Conservation (phyloP, 2,888 invertebrate genomes). For the Creontiades dilutus region DNA sequence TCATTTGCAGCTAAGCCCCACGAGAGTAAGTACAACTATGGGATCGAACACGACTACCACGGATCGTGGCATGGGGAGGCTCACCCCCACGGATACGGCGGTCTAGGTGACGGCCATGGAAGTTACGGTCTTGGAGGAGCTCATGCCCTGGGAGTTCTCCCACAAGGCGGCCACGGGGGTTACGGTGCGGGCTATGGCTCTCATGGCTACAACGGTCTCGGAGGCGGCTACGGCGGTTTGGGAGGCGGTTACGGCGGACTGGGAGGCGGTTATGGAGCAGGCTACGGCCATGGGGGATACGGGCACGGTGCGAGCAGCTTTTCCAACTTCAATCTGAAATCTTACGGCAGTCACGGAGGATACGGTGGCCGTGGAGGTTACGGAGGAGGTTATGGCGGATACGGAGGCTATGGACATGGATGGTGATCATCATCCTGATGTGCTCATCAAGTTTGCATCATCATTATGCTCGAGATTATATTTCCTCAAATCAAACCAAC, state of each 20-base stretch:
- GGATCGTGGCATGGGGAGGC: slow-evolving; percentile 73
- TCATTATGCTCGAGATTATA: background rate
- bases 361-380: slow-evolving; percentile 70
- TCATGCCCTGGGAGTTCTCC: slow-evolving; percentile 71
- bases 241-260: slow-evolving; percentile 57
- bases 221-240: slow-evolving; percentile 70
- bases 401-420: slow-evolving; percentile 65
- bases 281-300: background rate
- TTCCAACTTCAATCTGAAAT: slow-evolving; percentile 6
- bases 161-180: slow-evolving; percentile 74
- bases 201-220: slow-evolving; percentile 71
- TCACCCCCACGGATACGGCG: slow-evolving; percentile 74
- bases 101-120: slow-evolving; percentile 73
- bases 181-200: slow-evolving; percentile 70
- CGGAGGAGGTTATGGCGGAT: background rate
- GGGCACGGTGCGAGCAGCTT: background rate
- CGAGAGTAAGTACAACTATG: slow-evolving; percentile 72
- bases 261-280: background rate
- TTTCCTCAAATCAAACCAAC: background rate
- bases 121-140: slow-evolving; percentile 71
- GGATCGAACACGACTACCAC: slow-evolving; percentile 73
- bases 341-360: slow-evolving; percentile 21
- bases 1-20: slow-evolving; percentile 71
- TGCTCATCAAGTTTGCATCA: background rate
- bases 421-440: slow-evolving; percentile 23